Evolutionary conservation across 2,797 vertebrate species (phyloP).

Genomic region (Micrastur ruficollis): DNA sequence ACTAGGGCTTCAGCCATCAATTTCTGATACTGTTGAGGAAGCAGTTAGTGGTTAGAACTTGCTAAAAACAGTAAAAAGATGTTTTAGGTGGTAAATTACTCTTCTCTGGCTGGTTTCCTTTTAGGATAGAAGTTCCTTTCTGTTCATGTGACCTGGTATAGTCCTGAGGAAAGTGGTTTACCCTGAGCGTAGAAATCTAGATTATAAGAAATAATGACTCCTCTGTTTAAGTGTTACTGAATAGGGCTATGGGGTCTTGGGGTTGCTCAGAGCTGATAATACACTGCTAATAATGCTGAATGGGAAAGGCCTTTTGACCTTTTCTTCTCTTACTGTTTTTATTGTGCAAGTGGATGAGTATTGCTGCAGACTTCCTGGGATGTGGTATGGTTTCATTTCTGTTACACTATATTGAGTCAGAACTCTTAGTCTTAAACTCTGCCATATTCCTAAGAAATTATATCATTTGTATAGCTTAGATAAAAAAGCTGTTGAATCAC

Average conservation of each 20-base stretch:
- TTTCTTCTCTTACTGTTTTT: neutral
- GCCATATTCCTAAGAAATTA: neutral
- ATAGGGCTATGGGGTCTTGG: neutral
- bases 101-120: neutral
- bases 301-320: neutral
- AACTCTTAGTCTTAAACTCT: neutral
- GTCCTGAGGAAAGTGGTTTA: neutral
- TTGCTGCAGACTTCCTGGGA: neutral
- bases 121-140: neutral
- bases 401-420: neutral
- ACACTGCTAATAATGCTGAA: neutral
- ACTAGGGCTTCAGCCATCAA: neutral
- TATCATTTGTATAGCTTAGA: neutral
- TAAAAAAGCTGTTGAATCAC: neutral
- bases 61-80: neutral
- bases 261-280: neutral
- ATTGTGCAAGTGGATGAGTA: neutral
- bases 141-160: neutral
- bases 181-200: neutral
- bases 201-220: neutral
- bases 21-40: neutral
- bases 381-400: neutral
- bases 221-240: neutral
- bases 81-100: neutral
- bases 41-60: neutral